These are phyloP conservation scores for Agrilus planipennis DNA, from an alignment of 1,140 invertebrate species.

Conservation along the genomic window DNA sequence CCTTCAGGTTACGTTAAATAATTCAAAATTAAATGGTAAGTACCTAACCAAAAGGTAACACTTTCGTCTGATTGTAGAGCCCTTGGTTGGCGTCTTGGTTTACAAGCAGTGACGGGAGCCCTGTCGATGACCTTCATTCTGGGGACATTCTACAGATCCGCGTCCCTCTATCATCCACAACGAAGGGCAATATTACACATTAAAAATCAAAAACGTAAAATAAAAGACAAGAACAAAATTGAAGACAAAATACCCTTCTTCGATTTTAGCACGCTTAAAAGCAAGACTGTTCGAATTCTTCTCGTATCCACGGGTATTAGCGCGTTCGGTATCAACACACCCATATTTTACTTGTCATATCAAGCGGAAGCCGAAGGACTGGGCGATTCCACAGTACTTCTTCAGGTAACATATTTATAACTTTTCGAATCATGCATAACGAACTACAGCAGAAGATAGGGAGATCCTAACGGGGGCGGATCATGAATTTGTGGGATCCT, in stretches of 20 bases:
- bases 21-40: no score
- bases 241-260: conserved; percentile 75
- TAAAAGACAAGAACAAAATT: conserved; percentile 59
- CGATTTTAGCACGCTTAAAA: conserved; percentile 71
- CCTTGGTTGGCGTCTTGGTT: conserved; percentile 76
- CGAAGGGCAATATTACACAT: conserved; percentile 77
- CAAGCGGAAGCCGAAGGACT: conserved; percentile 63
- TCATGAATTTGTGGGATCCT: no score
- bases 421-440: neutral
- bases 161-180: conserved; percentile 82
- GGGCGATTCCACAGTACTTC: conserved; percentile 52
- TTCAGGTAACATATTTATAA: conserved; percentile 50
- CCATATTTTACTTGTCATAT: conserved; percentile 73
- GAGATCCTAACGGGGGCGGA: no score
- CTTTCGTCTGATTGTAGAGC: conserved; percentile 54
- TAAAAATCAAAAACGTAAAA: conserved; percentile 80
- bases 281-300: conserved; percentile 72
- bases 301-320: conserved; percentile 62
- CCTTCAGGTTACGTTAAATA: no score
- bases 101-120: conserved; percentile 74
- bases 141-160: conserved; percentile 79
- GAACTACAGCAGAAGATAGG: no score
- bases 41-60: no score
- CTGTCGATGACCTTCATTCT: conserved; percentile 76
- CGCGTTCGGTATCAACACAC: conserved; percentile 75